Evolutionary conservation across 2,113 vertebrate genomes (phyloP), one percentile per base, ranked within the genome.

Genomic region (Hirundichthys speculiger): DNA sequence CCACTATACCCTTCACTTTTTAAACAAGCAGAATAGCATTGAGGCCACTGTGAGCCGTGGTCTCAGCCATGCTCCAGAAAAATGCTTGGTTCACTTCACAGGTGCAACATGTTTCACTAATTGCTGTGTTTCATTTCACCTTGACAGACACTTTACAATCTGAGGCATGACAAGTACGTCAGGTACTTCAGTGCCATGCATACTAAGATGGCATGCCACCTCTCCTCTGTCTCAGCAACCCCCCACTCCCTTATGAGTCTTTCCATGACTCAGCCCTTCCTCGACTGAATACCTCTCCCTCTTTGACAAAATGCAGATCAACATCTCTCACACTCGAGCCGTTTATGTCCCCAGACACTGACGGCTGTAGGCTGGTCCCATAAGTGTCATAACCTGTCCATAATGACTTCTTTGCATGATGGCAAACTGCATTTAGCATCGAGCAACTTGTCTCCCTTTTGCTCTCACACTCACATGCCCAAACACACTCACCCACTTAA

Each of bases 261-360:
- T 89, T 89, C 84, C 84, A 87, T 87, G 86, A 89, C 84, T 88
- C 84, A 83, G 84, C 79, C 77, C 68, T 84, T 82, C 77, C 79
- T 83, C 73, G 11, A 69, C 67, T 79, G 78, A 85, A 85, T 72
- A 82, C 75, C 52, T 84, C 76, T 74, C 80, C 70, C 58, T 79
- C 50, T 77, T 58, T 88, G 87, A 85, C 86, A 86, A 85, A 85
- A 82, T 86, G 82, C 83, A 90, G 86, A 89, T 89, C 74, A 61
- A 61, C 76, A 45, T 80, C 79, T 70, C 83, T 73, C 74, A 83
- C 86, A 83, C 86, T 85, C 78, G 15, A 65, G 58, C 83, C 85
- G 88, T 89, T 86, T 87, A 84, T 85, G 82, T 75, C 82, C 82
- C 77, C 75, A 84, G 89, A 88, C 85, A 86, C 76, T 81, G 70